Conservation (phyloP, 2,113 vertebrate species). For the Vombatus ursinus region DNA sequence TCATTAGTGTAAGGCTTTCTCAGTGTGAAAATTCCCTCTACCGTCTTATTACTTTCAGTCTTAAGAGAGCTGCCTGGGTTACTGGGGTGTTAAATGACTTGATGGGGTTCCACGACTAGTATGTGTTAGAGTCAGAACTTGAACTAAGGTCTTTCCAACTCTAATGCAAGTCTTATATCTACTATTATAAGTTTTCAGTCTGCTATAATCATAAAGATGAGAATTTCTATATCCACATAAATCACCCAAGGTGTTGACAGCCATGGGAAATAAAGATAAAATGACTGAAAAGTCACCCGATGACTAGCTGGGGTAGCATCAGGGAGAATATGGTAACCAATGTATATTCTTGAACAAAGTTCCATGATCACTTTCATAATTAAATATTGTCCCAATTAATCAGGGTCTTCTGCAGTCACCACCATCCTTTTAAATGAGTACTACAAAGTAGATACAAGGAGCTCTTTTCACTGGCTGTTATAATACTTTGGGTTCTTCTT, state of each 20-base stretch:
- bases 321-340: background rate
- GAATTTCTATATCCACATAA: conserved; percentile 20
- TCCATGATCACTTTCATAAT: background rate
- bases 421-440: background rate
- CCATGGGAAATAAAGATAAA: conserved; percentile 32
- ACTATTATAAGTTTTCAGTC: background rate
- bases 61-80: background rate
- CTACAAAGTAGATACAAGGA: background rate
- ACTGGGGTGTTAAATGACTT: background rate
- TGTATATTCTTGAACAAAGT: background rate
- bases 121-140: background rate
- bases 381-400: background rate
- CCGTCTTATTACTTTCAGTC: background rate
- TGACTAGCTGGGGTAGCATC: background rate
- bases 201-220: background rate
- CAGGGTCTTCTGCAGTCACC: background rate
- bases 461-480: background rate
- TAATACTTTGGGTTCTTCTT: background rate
- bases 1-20: background rate
- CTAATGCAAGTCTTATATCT: background rate
- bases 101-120: background rate
- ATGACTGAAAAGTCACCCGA: background rate
- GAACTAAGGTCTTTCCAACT: background rate
- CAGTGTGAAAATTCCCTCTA: background rate
- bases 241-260: background rate